phyloP scores from a whole-genome alignment of 92 coral and sea anemone species.

The Siderastrea siderea region DNA sequence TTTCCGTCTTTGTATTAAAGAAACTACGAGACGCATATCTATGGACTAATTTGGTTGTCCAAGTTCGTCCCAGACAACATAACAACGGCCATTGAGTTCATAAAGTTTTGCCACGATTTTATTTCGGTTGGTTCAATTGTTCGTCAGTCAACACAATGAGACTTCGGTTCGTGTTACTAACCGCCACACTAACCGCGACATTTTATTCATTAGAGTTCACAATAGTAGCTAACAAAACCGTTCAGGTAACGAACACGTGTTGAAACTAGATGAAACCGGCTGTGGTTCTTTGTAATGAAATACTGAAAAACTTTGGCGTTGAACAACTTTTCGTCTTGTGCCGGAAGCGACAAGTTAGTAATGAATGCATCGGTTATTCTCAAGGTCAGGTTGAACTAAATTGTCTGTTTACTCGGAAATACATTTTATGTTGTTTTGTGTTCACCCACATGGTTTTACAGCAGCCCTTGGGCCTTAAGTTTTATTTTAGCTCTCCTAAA shows the following conservation, averaged over 20 bases:
- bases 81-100: too few relatives aligned
- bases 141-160: too few relatives aligned
- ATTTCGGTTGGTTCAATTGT: too few relatives aligned
- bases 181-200: neutral
- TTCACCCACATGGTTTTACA: too few relatives aligned
- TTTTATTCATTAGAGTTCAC: neutral
- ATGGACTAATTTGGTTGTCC: too few relatives aligned
- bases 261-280: neutral
- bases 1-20: too few relatives aligned
- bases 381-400: neutral
- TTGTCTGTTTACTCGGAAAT: neutral
- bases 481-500: too few relatives aligned
- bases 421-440: neutral
- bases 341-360: neutral
- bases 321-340: neutral
- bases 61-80: too few relatives aligned
- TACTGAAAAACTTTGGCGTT: neutral
- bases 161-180: too few relatives aligned
- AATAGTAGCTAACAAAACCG: neutral
- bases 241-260: neutral
- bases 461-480: too few relatives aligned
- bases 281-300: neutral
- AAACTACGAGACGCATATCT: too few relatives aligned
- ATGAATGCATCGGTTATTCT: neutral
- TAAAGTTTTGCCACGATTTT: too few relatives aligned